Evolutionary conservation across 2,888 invertebrate species (phyloP).

Genomic region (Erpobdella octoculata): DNA sequence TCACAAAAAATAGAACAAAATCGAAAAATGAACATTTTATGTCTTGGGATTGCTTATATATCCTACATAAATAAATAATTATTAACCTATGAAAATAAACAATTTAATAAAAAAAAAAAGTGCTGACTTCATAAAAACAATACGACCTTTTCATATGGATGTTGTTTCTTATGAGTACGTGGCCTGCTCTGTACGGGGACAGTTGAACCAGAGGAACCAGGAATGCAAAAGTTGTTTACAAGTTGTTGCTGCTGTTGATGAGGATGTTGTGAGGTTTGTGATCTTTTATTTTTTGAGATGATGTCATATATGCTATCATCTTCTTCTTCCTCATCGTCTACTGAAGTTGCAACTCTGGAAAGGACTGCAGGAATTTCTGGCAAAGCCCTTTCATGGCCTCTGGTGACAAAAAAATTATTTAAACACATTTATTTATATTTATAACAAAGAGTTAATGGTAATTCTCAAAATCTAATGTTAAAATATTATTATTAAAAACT

Average conservation of each 20-base stretch:
- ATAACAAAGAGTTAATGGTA: no score
- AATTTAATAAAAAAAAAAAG: neutral
- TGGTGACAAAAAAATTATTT: neutral
- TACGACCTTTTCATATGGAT: constrained; percentile 30
- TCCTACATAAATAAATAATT: constrained; percentile 4
- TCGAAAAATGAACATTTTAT: no score
- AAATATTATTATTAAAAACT: neutral
- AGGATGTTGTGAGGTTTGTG: no score
- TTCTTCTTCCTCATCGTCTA: constrained; percentile 33
- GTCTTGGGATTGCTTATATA: no score
- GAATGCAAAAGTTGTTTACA: no score
- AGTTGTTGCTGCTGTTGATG: no score
- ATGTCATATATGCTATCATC: constrained; percentile 34
- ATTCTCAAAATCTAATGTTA: no score
- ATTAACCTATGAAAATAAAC: neutral
- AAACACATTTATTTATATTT: no score
- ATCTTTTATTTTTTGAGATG: constrained; percentile 31
- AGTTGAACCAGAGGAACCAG: neutral
- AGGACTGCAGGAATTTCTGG: constrained; percentile 34
- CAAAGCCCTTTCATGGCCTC: constrained; percentile 33
- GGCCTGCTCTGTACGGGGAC: neutral
- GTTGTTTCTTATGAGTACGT: constrained; percentile 2
- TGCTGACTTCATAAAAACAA: no score
- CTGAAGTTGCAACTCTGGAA: constrained; percentile 12
- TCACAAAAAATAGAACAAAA: no score